These are phyloP conservation scores for Magallana gigas DNA, from an alignment of 1,140 invertebrate species.

Conservation along the genomic window DNA sequence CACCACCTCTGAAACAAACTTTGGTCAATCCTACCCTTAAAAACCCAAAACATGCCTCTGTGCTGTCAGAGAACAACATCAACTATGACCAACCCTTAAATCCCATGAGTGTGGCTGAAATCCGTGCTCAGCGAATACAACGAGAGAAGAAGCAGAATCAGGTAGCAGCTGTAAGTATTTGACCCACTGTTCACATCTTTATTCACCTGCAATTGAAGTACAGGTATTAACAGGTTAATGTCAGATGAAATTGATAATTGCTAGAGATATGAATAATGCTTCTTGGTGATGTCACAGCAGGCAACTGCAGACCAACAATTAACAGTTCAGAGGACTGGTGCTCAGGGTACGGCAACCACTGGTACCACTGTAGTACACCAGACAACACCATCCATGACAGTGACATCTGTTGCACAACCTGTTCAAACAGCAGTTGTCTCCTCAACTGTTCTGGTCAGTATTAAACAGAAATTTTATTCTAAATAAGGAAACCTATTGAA, in stretches of 20 bases:
- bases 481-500: too few relatives aligned
- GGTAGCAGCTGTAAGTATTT: slow-evolving; percentile 59
- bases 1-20: slow-evolving; percentile 86
- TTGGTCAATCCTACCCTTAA: slow-evolving; percentile 85
- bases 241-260: not conserved
- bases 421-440: slow-evolving; percentile 66
- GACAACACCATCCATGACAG: slow-evolving; percentile 57
- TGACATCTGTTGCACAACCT: slow-evolving; percentile 63
- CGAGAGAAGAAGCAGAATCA: slow-evolving; percentile 87
- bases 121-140: slow-evolving; percentile 90
- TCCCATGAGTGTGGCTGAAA: slow-evolving; percentile 91
- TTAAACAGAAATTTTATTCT: too few relatives aligned
- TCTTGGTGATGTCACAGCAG: slow-evolving; percentile 46
- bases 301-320: slow-evolving; percentile 58
- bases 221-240: not conserved
- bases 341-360: slow-evolving; percentile 42
- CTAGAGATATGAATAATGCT: not conserved
- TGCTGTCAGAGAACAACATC: slow-evolving; percentile 90
- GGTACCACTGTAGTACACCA: slow-evolving; percentile 52
- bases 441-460: slow-evolving; percentile 71
- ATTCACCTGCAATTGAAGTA: not conserved
- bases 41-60: slow-evolving; percentile 91
- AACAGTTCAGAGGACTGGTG: slow-evolving; percentile 56
- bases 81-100: slow-evolving; percentile 91
- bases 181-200: too few relatives aligned